Evolutionary conservation across 1,140 invertebrate species (phyloP).

Genomic region (Nymphalis io): DNA sequence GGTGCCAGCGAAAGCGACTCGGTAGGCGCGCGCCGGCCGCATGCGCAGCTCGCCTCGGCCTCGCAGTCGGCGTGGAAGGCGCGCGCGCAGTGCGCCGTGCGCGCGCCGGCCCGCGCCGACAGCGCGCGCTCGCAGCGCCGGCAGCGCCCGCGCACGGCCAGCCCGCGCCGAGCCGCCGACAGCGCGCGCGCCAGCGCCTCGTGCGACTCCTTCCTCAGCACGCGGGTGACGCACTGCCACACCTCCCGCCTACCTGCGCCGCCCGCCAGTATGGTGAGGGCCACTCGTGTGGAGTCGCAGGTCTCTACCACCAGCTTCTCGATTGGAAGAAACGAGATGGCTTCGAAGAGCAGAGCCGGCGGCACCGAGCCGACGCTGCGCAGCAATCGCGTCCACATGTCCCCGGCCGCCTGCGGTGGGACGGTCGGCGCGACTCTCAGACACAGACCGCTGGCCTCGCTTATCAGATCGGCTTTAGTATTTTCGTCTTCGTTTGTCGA

Average conservation of each 20-base stretch:
- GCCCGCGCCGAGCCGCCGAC: slow-evolving; percentile 44
- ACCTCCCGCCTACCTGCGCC: slow-evolving; percentile 40
- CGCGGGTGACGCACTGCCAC: slow-evolving; percentile 47
- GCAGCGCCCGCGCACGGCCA: slow-evolving; percentile 51
- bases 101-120: slow-evolving; percentile 33
- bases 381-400: slow-evolving; percentile 63
- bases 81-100: slow-evolving; percentile 53
- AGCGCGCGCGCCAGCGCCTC: slow-evolving; percentile 55
- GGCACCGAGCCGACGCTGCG: slow-evolving; percentile 42
- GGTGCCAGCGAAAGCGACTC: slow-evolving; percentile 32
- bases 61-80: slow-evolving; percentile 51
- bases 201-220: slow-evolving; percentile 53
- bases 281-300: slow-evolving; percentile 48
- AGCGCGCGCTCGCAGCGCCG: slow-evolving; percentile 43
- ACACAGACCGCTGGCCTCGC: slow-evolving; percentile 57
- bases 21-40: slow-evolving; percentile 44
- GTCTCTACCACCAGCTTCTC: slow-evolving; percentile 48
- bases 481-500: slow-evolving; percentile 34
- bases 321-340: slow-evolving; percentile 56
- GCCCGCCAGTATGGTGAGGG: slow-evolving; percentile 46
- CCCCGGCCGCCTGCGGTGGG: slow-evolving; percentile 51
- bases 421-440: slow-evolving; percentile 47
- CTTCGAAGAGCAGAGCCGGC: slow-evolving; percentile 57
- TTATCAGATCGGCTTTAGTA: slow-evolving; percentile 25
- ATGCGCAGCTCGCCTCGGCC: slow-evolving; percentile 41